Evolutionary conservation across 2,888 invertebrate genomes (phyloP).

Genomic region (Tinea pellionella): DNA sequence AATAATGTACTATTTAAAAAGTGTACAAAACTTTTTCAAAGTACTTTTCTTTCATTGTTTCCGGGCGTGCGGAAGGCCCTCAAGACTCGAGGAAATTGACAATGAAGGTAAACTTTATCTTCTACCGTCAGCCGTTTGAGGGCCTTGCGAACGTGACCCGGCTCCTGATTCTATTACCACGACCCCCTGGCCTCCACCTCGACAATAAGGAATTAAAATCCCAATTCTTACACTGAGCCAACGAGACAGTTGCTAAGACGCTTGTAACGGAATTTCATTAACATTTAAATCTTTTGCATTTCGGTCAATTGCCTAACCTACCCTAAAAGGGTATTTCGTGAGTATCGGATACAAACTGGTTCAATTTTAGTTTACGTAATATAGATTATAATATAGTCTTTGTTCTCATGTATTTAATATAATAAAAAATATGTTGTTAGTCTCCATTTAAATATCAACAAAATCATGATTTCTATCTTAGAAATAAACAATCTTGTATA

Average conservation of each 20-base stretch:
- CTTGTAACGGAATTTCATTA: slow-evolving; percentile 4
- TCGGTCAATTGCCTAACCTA: neutral
- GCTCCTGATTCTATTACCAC: slow-evolving; percentile 50
- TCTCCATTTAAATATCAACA: neutral
- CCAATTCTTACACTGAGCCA: slow-evolving; percentile 43
- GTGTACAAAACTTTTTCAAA: slow-evolving; percentile 50
- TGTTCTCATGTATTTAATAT: neutral
- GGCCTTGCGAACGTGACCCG: slow-evolving; percentile 54
- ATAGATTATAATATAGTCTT: neutral
- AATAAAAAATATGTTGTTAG: neutral
- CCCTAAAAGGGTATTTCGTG: neutral
- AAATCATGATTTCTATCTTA: neutral
- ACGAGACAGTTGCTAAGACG: slow-evolving; percentile 28
- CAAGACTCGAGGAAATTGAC: slow-evolving; percentile 57
- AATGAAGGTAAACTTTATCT: slow-evolving; percentile 67
- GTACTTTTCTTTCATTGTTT: slow-evolving; percentile 61
- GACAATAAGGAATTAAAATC: slow-evolving; percentile 56
- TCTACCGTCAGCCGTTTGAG: slow-evolving; percentile 57
- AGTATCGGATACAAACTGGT: neutral
- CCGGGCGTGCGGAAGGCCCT: slow-evolving; percentile 46
- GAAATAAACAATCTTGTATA: neutral
- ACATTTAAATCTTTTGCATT: neutral
- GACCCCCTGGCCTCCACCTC: slow-evolving; percentile 14
- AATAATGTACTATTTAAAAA: slow-evolving; percentile 43
- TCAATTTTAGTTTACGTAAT: neutral